phyloP scores from a whole-genome alignment of 2,797 vertebrate species.

The Melanitta fusca region DNA sequence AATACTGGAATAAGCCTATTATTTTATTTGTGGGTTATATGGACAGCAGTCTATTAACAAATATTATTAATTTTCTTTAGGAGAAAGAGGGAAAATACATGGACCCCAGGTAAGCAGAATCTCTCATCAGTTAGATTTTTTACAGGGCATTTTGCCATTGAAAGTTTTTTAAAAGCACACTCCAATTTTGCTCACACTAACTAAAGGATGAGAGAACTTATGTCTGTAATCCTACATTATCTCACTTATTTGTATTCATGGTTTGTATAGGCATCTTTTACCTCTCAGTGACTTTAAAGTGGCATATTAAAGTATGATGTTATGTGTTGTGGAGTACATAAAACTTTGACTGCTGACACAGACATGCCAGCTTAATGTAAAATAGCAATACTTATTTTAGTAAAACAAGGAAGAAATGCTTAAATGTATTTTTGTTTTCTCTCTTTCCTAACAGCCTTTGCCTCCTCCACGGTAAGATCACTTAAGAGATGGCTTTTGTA shows the following conservation, averaged over 20 bases:
- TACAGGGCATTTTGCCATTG: background rate
- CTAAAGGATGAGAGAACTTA: background rate
- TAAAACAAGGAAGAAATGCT: background rate
- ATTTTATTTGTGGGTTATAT: background rate
- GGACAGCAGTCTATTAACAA: background rate
- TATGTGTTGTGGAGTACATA: background rate
- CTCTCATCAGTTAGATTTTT: background rate
- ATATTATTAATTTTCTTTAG: constrained; percentile 52
- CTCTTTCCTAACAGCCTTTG: constrained; percentile 65
- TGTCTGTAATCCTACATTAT: background rate
- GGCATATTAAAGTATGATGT: background rate
- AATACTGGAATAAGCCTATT: background rate
- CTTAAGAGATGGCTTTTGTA: background rate
- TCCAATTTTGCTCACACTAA: background rate
- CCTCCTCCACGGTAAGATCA: constrained; percentile 78
- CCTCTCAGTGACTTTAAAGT: background rate
- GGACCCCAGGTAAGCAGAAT: constrained; percentile 60
- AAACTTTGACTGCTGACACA: background rate
- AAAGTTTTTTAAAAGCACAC: background rate
- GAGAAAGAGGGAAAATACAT: constrained; percentile 18
- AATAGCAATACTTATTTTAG: background rate
- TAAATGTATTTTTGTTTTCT: constrained; percentile 17
- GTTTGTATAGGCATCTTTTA: background rate
- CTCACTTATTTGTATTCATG: background rate
- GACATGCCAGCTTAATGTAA: background rate